Evolutionary conservation across 2,797 vertebrate species (phyloP).

Genomic region (Melanogrammus aeglefinus): DNA sequence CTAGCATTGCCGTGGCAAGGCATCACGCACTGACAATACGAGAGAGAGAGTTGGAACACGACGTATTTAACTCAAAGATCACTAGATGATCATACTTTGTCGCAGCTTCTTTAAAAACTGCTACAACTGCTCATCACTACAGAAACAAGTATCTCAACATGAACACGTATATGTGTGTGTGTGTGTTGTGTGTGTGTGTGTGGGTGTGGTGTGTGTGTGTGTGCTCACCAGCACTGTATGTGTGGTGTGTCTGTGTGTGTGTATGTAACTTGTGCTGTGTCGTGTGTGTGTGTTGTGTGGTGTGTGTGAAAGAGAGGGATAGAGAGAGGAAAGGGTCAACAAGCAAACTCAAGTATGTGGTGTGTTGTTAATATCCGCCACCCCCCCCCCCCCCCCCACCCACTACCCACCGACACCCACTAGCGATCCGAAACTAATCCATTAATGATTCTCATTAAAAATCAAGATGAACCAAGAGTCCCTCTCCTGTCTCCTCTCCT

Average conservation of each 20-base stretch:
- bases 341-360: constrained; percentile 16
- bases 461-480: constrained; percentile 39
- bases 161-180: too few relatives aligned
- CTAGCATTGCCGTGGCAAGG: too few relatives aligned
- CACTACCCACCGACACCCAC: constrained; percentile 13
- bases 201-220: constrained; percentile 5
- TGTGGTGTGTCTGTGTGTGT: constrained; percentile 7
- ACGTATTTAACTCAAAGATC: too few relatives aligned
- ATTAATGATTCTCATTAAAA: constrained; percentile 70
- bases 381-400: constrained; percentile 35
- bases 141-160: too few relatives aligned
- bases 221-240: too few relatives aligned
- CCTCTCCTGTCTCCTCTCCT: neutral
- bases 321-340: constrained; percentile 6
- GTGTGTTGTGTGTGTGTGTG: neutral
- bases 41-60: too few relatives aligned
- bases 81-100: too few relatives aligned
- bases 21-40: too few relatives aligned
- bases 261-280: too few relatives aligned
- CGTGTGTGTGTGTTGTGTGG: constrained; percentile 5
- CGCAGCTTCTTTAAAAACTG: too few relatives aligned
- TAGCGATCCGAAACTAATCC: constrained; percentile 40
- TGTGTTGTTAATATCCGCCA: constrained; percentile 39
- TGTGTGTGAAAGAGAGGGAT: neutral
- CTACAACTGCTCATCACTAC: too few relatives aligned